Conservation (phyloP, 2,888 invertebrate species). For the Eristalinus aeneus region DNA sequence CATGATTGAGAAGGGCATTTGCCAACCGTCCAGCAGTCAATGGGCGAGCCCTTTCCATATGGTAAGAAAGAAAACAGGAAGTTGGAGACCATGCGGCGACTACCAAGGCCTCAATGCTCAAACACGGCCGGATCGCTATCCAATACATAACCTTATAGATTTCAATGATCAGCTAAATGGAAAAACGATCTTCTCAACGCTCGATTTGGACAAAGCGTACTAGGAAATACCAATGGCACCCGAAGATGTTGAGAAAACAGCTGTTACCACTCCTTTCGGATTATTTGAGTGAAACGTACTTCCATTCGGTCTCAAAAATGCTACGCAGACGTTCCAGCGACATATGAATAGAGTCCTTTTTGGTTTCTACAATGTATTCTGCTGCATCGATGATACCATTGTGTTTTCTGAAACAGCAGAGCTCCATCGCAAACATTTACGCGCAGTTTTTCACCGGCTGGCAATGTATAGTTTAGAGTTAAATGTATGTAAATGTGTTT, state of each 20-base stretch:
- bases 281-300: background rate
- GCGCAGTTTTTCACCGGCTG: background rate
- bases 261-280: background rate
- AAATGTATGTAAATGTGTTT: too few relatives aligned
- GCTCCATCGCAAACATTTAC: background rate
- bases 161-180: too few relatives aligned
- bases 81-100: background rate
- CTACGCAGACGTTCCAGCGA: slow-evolving; percentile 10
- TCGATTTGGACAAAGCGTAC: too few relatives aligned
- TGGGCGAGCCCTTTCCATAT: too few relatives aligned
- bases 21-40: too few relatives aligned
- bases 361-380: background rate
- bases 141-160: too few relatives aligned
- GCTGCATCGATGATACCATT: background rate
- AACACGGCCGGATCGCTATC: background rate
- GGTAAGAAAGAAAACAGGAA: background rate
- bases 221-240: too few relatives aligned
- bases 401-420: too few relatives aligned
- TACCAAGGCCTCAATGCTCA: background rate
- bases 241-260: background rate
- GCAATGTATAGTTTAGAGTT: background rate
- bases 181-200: too few relatives aligned
- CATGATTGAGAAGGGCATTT: too few relatives aligned
- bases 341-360: slow-evolving; percentile 7
- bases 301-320: slow-evolving; percentile 1